phyloP scores from a whole-genome alignment of 2,797 vertebrate species.

The Pangasius larnaudii region DNA sequence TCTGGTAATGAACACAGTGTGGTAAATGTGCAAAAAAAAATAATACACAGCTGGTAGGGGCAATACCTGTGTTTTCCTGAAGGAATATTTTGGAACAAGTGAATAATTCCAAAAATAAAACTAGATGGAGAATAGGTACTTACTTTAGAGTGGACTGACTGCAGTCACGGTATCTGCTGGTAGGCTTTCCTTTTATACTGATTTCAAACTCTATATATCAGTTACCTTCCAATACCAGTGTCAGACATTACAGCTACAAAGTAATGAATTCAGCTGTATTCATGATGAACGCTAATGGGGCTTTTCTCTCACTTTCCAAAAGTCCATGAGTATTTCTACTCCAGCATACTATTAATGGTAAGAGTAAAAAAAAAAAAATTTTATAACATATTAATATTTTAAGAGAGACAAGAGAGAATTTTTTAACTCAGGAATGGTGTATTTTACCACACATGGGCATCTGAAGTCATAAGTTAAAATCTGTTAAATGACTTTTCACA shows the following conservation, averaged over 20 bases:
- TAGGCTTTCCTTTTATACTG: background rate
- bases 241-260: background rate
- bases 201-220: background rate
- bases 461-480: background rate
- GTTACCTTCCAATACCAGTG: background rate
- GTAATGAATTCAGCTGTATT: background rate
- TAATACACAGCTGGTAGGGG: background rate
- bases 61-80: conserved; percentile 1
- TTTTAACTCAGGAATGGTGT: background rate
- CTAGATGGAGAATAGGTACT: background rate
- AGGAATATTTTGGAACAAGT: background rate
- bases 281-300: background rate
- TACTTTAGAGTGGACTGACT: background rate
- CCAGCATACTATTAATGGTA: background rate
- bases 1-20: conserved; percentile 19
- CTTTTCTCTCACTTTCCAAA: background rate
- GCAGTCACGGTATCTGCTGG: background rate
- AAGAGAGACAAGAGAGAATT: background rate
- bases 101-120: conserved; percentile 4
- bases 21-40: background rate
- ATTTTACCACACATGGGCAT: background rate
- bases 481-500: background rate
- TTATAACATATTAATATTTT: background rate
- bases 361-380: background rate
- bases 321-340: background rate